phyloP scores from a whole-genome alignment of 2,113 vertebrate species.

The Cyprinodon brontotheroides region DNA sequence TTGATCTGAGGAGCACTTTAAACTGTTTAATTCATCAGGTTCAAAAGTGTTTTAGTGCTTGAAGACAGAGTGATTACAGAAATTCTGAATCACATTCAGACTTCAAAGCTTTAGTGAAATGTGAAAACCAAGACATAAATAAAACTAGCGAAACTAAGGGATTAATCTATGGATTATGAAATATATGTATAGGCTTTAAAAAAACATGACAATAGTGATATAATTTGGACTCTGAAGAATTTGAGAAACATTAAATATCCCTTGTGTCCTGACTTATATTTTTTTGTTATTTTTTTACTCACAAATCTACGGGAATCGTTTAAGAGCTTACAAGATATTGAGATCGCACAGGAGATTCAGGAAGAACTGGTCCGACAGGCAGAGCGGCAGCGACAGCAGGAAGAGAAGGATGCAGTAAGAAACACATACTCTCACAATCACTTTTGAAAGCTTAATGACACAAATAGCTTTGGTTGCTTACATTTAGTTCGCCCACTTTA shows the following conservation, averaged over 20 bases:
- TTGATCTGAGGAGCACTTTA: neutral
- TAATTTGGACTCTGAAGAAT: neutral
- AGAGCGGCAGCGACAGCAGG: conserved; percentile 86
- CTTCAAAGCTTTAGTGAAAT: neutral
- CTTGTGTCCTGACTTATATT: neutral
- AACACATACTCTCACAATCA: neutral
- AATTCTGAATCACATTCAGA: neutral
- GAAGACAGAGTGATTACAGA: neutral
- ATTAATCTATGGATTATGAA: neutral
- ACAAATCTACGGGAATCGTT: conserved; percentile 51
- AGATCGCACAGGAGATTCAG: conserved; percentile 96
- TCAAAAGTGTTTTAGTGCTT: neutral
- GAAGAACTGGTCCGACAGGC: conserved; percentile 91
- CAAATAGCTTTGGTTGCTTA: neutral
- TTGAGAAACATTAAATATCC: neutral
- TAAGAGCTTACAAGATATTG: conserved; percentile 87
- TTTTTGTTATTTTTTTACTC: neutral
- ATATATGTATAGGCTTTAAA: neutral
- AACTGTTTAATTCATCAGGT: neutral
- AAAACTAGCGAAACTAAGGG: neutral
- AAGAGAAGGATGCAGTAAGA: conserved; percentile 92
- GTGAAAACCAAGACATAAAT: neutral
- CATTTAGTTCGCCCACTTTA: neutral
- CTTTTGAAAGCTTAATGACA: neutral
- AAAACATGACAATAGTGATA: neutral